phyloP scores from a whole-genome alignment of 2,888 invertebrate species.

The Mythimna albipuncta region DNA sequence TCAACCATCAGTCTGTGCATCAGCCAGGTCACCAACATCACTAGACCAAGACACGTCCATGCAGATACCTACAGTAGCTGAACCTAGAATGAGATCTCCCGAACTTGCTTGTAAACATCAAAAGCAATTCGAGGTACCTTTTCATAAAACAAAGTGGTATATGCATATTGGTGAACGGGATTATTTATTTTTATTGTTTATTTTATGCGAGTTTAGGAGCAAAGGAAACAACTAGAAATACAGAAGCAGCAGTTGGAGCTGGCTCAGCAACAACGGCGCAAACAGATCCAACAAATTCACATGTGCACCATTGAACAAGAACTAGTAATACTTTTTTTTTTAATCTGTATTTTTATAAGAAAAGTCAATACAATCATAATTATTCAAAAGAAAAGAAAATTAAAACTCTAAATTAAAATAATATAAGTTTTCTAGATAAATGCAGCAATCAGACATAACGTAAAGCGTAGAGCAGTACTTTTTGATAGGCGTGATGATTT shows the following conservation, averaged over 20 bases:
- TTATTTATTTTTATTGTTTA: slow-evolving; percentile 3
- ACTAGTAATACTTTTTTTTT: slow-evolving; percentile 68
- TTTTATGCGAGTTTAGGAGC: slow-evolving; percentile 70
- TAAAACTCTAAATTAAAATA: too few species aligned
- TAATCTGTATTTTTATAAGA: background rate
- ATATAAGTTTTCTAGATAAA: background rate
- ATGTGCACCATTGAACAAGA: slow-evolving; percentile 75
- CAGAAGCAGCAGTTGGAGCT: slow-evolving; percentile 68
- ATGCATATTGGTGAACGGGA: background rate
- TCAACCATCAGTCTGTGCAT: slow-evolving; percentile 59
- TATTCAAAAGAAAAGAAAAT: background rate
- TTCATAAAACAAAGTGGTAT: background rate
- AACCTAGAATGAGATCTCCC: slow-evolving; percentile 66
- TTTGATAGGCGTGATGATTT: slow-evolving; percentile 25
- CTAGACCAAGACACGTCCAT: slow-evolving; percentile 61
- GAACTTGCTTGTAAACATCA: slow-evolving; percentile 66
- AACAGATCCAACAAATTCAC: slow-evolving; percentile 76
- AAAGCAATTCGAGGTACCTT: slow-evolving; percentile 68
- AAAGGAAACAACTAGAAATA: slow-evolving; percentile 75
- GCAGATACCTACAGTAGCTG: slow-evolving; percentile 55
- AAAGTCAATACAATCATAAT: background rate
- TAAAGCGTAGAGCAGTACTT: slow-evolving; percentile 21
- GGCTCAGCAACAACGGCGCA: slow-evolving; percentile 65
- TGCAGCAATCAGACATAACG: slow-evolving; percentile 13
- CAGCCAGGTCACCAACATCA: slow-evolving; percentile 69